Conservation (phyloP, 2,888 invertebrate species). For the Azorinus chamasolen region DNA sequence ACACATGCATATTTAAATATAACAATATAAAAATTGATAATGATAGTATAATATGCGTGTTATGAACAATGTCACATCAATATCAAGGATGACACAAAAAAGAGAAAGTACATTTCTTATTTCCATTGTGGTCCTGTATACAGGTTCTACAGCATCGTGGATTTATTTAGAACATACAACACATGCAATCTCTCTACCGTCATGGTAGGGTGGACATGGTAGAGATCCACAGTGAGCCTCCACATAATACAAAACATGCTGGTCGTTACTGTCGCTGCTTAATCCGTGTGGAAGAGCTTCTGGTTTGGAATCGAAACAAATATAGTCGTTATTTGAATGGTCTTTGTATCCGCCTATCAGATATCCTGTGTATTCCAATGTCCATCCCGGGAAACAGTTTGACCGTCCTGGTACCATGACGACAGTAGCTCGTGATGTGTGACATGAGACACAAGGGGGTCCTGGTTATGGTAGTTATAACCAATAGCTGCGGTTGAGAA, state of each 20-base stretch:
- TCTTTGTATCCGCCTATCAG: neutral
- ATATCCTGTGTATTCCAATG: constrained; percentile 23
- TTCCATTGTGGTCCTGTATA: too few relatives aligned
- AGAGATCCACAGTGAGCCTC: constrained; percentile 28
- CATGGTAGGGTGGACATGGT: constrained; percentile 34
- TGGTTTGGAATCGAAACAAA: constrained; percentile 7
- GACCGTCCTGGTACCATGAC: constrained; percentile 25
- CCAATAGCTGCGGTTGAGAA: constrained; percentile 8
- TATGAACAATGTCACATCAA: too few relatives aligned
- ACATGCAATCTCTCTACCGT: constrained; percentile 46
- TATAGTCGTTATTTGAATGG: constrained; percentile 2
- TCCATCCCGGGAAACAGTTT: constrained; percentile 22
- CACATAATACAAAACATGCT: constrained; percentile 14
- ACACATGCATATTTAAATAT: too few relatives aligned
- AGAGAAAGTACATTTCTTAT: too few relatives aligned
- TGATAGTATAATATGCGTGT: too few relatives aligned
- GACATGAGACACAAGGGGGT: constrained; percentile 21
- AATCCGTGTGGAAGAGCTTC: constrained; percentile 10
- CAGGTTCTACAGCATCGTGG: too few relatives aligned
- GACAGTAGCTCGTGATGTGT: neutral
- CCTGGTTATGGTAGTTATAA: constrained; percentile 9
- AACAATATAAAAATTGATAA: too few relatives aligned
- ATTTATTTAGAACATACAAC: constrained; percentile 47
- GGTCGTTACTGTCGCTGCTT: constrained; percentile 3
- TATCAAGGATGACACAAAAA: too few relatives aligned